phyloP scores from a whole-genome alignment of 2,797 vertebrate species.

The Sciurus vulgaris region DNA sequence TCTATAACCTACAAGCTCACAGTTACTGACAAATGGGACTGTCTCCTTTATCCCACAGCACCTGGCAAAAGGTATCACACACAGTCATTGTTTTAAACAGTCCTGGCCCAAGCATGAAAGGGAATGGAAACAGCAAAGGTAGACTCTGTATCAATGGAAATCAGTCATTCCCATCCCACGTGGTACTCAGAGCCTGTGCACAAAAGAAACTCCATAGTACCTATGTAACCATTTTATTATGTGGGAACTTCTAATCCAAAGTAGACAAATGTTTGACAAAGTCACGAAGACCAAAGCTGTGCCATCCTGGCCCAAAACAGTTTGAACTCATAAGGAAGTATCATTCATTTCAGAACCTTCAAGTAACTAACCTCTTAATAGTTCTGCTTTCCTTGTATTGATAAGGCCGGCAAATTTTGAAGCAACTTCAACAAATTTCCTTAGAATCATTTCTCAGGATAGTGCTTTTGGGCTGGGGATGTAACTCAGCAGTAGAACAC shows the following conservation, averaged over 20 bases:
- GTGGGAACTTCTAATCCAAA: not conserved
- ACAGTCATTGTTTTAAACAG: not conserved
- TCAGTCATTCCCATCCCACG: not conserved
- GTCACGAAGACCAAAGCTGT: not conserved
- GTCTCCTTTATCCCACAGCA: not conserved
- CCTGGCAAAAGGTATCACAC: not conserved
- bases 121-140: not conserved
- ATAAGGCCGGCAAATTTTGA: conserved; percentile 2
- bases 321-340: not conserved
- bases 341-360: not conserved
- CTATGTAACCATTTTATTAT: not conserved
- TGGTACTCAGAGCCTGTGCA: not conserved
- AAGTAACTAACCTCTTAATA: not conserved
- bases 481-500: not conserved
- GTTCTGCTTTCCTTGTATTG: not conserved
- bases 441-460: not conserved
- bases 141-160: not conserved
- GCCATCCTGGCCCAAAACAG: not conserved
- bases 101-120: not conserved
- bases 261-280: not conserved
- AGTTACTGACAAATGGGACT: not conserved
- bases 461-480: not conserved
- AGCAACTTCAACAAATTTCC: not conserved
- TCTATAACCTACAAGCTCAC: not conserved
- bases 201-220: not conserved